These are phyloP conservation scores for Caenorhabditis macrosperma DNA, from an alignment of 2,888 invertebrate species.

Conservation along the genomic window DNA sequence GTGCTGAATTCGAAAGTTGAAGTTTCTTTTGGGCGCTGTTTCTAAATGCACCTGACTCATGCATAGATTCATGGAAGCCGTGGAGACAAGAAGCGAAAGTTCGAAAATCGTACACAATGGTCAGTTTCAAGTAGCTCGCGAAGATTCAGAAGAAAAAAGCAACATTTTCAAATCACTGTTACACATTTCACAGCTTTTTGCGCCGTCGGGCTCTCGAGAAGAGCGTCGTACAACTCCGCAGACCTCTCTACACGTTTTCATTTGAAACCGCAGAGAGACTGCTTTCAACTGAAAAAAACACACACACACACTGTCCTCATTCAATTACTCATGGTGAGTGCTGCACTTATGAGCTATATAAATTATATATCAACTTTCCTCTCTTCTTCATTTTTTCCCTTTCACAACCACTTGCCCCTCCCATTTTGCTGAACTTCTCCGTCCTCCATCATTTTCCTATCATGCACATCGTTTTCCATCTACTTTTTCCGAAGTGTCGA, in stretches of 20 bases:
- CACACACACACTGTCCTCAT: conserved; percentile 19
- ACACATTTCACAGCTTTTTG: conserved; percentile 4
- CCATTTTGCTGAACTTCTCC: no score
- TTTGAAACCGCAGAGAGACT: neutral
- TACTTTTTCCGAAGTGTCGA: neutral
- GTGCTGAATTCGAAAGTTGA: conserved; percentile 39
- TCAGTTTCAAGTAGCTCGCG: no score
- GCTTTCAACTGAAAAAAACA: neutral
- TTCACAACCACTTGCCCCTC: conserved; percentile 38
- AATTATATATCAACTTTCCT: conserved; percentile 53
- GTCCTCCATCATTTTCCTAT: conserved; percentile 22
- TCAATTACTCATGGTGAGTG: conserved; percentile 51
- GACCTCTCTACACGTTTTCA: neutral
- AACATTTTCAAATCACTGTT: conserved; percentile 15
- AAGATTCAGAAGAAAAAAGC: neutral
- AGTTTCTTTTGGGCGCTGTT: neutral
- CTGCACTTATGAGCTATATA: conserved; percentile 58
- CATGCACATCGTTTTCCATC: conserved; percentile 24
- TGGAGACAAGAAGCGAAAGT: neutral
- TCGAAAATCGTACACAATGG: no score
- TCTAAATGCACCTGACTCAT: conserved; percentile 16
- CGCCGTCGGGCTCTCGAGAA: neutral
- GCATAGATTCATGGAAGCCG: conserved; percentile 7
- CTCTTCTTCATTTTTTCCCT: conserved; percentile 34
- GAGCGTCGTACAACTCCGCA: neutral